These are phyloP conservation scores for Diplodus puntazzo DNA, from an alignment of 2,797 vertebrate genomes.

Conservation along the genomic window DNA sequence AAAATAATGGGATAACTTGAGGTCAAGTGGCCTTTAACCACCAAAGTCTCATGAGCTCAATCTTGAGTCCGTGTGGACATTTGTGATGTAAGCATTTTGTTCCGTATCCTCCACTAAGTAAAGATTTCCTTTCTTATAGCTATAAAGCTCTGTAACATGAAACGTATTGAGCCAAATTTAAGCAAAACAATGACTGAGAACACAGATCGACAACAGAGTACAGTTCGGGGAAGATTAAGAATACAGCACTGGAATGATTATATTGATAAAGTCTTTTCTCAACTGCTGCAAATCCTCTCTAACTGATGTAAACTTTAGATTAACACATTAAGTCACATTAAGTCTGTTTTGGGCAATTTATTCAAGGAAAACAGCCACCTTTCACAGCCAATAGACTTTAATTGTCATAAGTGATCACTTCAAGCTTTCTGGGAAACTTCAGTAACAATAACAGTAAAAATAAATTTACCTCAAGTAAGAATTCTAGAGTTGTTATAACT, in stretches of 20 bases:
- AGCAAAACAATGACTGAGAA: neutral
- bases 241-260: neutral
- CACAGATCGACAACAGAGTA: neutral
- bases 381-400: neutral
- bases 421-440: neutral
- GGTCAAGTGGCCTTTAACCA: too few species aligned
- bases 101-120: too few species aligned
- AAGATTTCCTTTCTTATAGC: too few species aligned
- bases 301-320: neutral
- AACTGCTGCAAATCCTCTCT: neutral
- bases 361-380: neutral
- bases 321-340: too few species aligned
- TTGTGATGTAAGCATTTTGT: too few species aligned
- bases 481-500: neutral
- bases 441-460: neutral
- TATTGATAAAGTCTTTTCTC: neutral
- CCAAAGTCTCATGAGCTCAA: too few species aligned
- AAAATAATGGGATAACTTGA: too few species aligned
- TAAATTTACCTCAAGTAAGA: neutral
- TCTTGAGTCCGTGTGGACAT: too few species aligned
- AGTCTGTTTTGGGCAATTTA: neutral
- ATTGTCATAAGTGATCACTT: neutral
- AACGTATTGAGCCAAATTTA: neutral
- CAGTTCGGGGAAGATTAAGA: too few species aligned
- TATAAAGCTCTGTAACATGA: neutral